These are phyloP conservation scores for Cheilosia variabilis DNA, from an alignment of 2,888 invertebrate genomes.

Conservation along the genomic window DNA sequence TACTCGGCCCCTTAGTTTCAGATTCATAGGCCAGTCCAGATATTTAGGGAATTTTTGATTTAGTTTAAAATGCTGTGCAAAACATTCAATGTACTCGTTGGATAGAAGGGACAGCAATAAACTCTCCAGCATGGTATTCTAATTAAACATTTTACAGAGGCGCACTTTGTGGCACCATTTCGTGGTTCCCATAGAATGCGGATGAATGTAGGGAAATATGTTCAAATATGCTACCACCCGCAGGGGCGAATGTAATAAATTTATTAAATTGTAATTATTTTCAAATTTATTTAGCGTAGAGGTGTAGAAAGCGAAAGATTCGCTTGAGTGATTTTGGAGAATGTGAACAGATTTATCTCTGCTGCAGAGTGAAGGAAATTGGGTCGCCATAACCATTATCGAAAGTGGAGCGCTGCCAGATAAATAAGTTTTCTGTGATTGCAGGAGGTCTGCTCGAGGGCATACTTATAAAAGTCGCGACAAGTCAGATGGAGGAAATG, in stretches of 20 bases:
- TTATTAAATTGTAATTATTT: conserved; percentile 49
- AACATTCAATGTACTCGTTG: conserved; percentile 7
- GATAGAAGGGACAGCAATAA: neutral
- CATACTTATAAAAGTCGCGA: too few relatives aligned
- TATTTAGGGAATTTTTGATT: conserved; percentile 60
- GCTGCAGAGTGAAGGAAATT: conserved; percentile 21
- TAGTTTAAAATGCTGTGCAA: conserved; percentile 47
- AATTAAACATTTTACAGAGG: conserved; percentile 70
- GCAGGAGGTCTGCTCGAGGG: neutral
- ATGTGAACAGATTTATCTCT: conserved; percentile 4
- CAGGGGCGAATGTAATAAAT: conserved; percentile 35
- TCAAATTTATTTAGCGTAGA: conserved; percentile 1
- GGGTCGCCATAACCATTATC: conserved; percentile 18
- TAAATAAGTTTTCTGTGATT: conserved; percentile 17
- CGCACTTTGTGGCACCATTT: conserved; percentile 63
- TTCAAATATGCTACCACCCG: neutral
- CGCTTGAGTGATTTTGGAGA: conserved; percentile 56
- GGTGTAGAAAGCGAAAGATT: neutral
- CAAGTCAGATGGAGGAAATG: too few relatives aligned
- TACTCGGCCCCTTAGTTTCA: neutral
- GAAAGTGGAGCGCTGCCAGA: conserved; percentile 20
- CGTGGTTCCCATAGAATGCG: conserved; percentile 56
- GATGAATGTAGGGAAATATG: conserved; percentile 38
- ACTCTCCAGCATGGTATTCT: conserved; percentile 51
- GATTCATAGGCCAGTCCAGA: conserved; percentile 25